Base-by-base conservation (phyloP, 2,888 invertebrate species). In the Metacarcinus magister region DNA sequence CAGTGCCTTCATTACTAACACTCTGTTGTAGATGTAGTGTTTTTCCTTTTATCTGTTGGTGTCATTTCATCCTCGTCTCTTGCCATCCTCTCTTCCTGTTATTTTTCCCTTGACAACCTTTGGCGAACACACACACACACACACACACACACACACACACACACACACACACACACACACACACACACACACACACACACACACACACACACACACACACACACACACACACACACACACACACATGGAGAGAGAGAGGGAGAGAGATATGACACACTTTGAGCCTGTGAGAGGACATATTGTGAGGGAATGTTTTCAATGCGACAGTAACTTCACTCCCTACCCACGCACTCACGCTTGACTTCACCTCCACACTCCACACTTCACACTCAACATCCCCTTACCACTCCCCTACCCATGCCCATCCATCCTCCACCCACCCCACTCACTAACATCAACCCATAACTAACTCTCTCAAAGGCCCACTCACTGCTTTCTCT, bases 131-230 rank as follows among this genome's bases (percentile, higher is more conserved):
- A 87, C 3, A 3, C 87, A 87, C 87, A 87, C 87, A 87, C 87
- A 87, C 87, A 87, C 87, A 87, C 87, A 87, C 87, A 87, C 87
- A 87, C 87, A 87, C 87, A 87, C 87, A 87, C 87, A 87, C 87
- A 87, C 87, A 87, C 87, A 87, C 87, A 87, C 87, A 87, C 87
- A 87, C 87, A 87, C 87, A 87, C 87, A 87, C 39, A 87, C 87
- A 87, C 39, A 87, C 87, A 87, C 39, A 87, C 87, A 87, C 39
- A 87, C 87, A 87, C 39, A 87, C 87, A 87, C 39, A 87, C 87
- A 87, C 39, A 87, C 87, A 87, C 39, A 87, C 87, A 87, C 39
- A 87, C 87, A 87, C 39, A 87, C 87, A 87, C 39, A 87, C 87
- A 87, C 39, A 87, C 87, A 87, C 39, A 87, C 87, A 87, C 39